Base-by-base conservation (phyloP, 64 coral and sea anemone species). In the Stylophora pistillata region DNA sequence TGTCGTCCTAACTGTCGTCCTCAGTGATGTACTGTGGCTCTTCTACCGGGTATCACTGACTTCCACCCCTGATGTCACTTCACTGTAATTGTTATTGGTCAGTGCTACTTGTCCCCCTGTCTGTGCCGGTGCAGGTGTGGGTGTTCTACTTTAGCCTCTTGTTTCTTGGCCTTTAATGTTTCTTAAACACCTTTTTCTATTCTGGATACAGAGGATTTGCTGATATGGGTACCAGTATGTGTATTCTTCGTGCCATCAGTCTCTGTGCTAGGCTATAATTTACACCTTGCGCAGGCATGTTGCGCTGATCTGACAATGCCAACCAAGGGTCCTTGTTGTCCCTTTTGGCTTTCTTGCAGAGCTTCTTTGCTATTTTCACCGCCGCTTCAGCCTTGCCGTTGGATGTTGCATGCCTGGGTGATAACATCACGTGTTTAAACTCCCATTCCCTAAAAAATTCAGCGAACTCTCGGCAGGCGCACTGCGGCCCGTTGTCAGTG, bases 291-390 rank as follows among this genome's bases (percentile, higher is more conserved):
- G 78, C 83, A 0, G 65, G 88, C 25, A 78, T 90, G 71, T 90
- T 90, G 27, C 78, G 28, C 13, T 82, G 78, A 61, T 89, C 88
- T 60, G 81, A 71, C 2, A 80, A 62, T 62, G 79, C 79, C 52
- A 89, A 56, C 71, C 81, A 94, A 1, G 58, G 71, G 58, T 83
- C 59, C 56, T 93, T 60, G 23, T 69, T 28, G 60, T 83, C 71
- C 56, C 61, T 89, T 30, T 66, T 15, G 21, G 86, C 86, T 85
- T 94, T 89, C 79, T 89, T 89, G 18, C 78, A 94, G 0, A 94
- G 52, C 56, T 71, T 84, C 59, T 86, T 89, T 16, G 64, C 86
- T 11, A 86, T 71, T 71, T 94, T 89, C 30, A 94, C 92, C 0
- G 60, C 79, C 25, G 78, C 83, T 71, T 75, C 86, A 3, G 86